These are phyloP conservation scores for Camponotus vicinus DNA, from an alignment of 1,140 invertebrate genomes.

Conservation along the genomic window DNA sequence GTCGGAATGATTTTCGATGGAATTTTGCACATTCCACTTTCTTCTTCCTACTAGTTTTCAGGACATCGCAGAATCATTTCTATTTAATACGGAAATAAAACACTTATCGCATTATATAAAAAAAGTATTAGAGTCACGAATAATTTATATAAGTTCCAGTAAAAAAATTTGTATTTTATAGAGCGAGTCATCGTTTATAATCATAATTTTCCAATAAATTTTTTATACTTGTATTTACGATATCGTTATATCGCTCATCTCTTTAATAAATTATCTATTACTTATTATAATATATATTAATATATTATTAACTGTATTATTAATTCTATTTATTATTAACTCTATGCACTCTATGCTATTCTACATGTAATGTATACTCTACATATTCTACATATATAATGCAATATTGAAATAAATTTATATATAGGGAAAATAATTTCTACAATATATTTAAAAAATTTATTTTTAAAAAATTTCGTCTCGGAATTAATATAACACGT, in stretches of 20 bases:
- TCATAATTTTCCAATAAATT: not conserved
- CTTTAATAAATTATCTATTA: too few species aligned
- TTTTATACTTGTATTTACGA: not conserved
- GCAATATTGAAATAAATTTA: too few species aligned
- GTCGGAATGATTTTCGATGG: constrained; percentile 45
- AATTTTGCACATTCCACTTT: constrained; percentile 14
- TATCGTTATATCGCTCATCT: too few species aligned
- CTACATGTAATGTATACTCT: too few species aligned
- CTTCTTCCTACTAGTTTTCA: not conserved
- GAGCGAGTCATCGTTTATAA: not conserved
- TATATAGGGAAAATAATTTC: too few species aligned
- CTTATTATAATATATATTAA: too few species aligned
- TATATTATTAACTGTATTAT: too few species aligned
- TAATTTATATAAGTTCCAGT: not conserved
- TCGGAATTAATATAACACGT: not conserved
- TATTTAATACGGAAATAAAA: not conserved
- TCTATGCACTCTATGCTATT: too few species aligned
- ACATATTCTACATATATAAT: too few species aligned
- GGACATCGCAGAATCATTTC: too few species aligned
- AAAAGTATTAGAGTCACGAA: not conserved
- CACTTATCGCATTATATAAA: not conserved
- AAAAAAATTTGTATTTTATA: not conserved
- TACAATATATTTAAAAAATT: too few species aligned
- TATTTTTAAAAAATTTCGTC: not conserved
- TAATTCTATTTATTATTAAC: too few species aligned